A percentile compares a stretch with the other conserved stretches of the same genome.
Conservation (phyloP, 2,113 vertebrate genomes). For the Trichechus manatus region DNA sequence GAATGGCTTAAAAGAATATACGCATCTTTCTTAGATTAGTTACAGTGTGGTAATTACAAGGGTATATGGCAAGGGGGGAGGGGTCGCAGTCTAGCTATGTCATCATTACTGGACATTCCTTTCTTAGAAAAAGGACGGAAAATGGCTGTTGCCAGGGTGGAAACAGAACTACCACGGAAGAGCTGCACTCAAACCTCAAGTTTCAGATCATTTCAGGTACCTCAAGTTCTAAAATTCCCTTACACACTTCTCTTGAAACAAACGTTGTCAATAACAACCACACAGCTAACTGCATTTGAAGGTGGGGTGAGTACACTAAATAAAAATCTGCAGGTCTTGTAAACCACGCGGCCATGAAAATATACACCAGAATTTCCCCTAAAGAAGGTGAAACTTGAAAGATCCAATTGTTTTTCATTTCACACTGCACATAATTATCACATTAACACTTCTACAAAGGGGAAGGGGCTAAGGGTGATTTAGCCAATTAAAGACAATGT, state of each 20-base stretch:
- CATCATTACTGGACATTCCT: too few relatives aligned
- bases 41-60: too few relatives aligned
- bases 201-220: too few relatives aligned
- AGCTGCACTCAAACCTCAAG: too few relatives aligned
- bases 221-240: too few relatives aligned
- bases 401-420: not conserved
- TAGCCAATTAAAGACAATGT: not conserved
- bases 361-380: not conserved
- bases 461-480: not conserved
- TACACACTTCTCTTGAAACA: slow-evolving; percentile 42
- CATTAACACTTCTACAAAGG: not conserved
- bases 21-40: too few relatives aligned
- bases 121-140: too few relatives aligned
- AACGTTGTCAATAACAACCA: slow-evolving; percentile 65
- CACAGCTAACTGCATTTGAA: slow-evolving; percentile 46
- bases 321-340: not conserved
- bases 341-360: not conserved
- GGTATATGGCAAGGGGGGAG: too few relatives aligned
- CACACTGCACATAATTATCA: not conserved
- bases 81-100: too few relatives aligned
- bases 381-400: slow-evolving; percentile 20
- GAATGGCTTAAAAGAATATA: too few relatives aligned
- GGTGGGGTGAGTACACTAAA: not conserved
- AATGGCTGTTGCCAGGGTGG: too few relatives aligned
- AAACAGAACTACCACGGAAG: too few relatives aligned